These are phyloP conservation scores for Wiebesia pumilae DNA, from an alignment of 1,140 invertebrate genomes.

Conservation along the genomic window DNA sequence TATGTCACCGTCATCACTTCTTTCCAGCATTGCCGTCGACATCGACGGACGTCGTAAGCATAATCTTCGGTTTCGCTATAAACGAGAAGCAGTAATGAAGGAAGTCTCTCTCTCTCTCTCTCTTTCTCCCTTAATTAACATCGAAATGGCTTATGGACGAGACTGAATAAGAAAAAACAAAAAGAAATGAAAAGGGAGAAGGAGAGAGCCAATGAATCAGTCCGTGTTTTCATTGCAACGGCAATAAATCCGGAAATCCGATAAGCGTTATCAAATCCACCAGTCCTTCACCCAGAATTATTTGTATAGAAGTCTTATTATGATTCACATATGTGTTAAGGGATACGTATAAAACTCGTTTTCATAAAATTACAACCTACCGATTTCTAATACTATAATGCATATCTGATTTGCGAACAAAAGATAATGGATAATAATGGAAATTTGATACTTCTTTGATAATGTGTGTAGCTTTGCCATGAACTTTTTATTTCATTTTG, in stretches of 20 bases:
- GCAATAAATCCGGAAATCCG: constrained; percentile 72
- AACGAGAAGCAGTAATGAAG: too few relatives aligned
- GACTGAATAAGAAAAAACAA: neutral
- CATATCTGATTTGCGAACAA: constrained; percentile 8
- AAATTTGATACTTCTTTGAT: constrained; percentile 9
- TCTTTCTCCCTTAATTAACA: constrained; percentile 68
- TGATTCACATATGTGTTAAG: neutral
- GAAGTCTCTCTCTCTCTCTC: neutral
- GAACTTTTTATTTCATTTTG: neutral
- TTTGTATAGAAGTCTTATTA: neutral
- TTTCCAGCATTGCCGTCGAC: constrained; percentile 55
- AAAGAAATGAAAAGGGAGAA: neutral
- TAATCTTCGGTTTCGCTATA: constrained; percentile 56
- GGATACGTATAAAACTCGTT: neutral
- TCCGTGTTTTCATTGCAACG: constrained; percentile 69
- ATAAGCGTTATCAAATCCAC: constrained; percentile 71
- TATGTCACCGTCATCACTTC: constrained; percentile 72
- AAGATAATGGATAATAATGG: constrained; percentile 29
- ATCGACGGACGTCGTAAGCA: constrained; percentile 62
- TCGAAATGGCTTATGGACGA: constrained; percentile 64
- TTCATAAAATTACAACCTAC: constrained; percentile 12
- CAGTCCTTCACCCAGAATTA: constrained; percentile 38
- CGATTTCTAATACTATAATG: neutral
- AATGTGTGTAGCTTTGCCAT: neutral
- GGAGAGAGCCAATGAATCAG: constrained; percentile 55